Evolutionary conservation across 2,888 invertebrate genomes (phyloP).

Genomic region (Cheilosia soror): DNA sequence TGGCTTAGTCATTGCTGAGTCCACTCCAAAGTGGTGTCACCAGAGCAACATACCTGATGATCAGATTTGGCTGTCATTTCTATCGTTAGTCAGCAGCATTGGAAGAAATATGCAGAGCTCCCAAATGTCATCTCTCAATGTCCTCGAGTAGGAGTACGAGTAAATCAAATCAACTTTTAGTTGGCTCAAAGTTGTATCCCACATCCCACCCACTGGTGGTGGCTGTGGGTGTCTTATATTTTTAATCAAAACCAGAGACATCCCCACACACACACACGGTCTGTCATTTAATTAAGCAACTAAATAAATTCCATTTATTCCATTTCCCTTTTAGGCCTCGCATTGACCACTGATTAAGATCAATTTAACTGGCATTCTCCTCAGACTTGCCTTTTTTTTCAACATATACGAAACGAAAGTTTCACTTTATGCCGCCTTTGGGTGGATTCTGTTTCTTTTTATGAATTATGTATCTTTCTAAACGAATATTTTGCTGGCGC

Average conservation of each 20-base stretch:
- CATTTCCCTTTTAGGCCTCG: not conserved
- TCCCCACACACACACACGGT: not conserved
- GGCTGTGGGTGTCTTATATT: not conserved
- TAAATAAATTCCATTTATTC: not conserved
- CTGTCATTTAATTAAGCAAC: not conserved
- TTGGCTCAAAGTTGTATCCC: too few species aligned
- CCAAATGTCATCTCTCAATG: too few species aligned
- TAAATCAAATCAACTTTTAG: too few species aligned
- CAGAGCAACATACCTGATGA: too few species aligned
- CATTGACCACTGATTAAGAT: slow-evolving; percentile 5
- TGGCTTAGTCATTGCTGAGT: too few species aligned
- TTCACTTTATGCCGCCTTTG: not conserved
- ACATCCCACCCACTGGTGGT: too few species aligned
- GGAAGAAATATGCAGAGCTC: too few species aligned
- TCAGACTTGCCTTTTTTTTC: not conserved
- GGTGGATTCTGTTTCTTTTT: not conserved
- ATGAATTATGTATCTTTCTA: not conserved
- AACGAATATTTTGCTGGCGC: not conserved
- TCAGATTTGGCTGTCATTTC: too few species aligned
- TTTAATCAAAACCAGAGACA: not conserved
- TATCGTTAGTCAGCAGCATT: too few species aligned
- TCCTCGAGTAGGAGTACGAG: too few species aligned
- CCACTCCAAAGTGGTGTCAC: too few species aligned
- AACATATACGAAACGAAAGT: not conserved
- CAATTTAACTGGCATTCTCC: not conserved